A percentile compares a stretch with the other conserved stretches of the same genome.
These are phyloP conservation scores for Dryadula phaetusa DNA, from an alignment of 2,888 invertebrate species.

Conservation along the genomic window DNA sequence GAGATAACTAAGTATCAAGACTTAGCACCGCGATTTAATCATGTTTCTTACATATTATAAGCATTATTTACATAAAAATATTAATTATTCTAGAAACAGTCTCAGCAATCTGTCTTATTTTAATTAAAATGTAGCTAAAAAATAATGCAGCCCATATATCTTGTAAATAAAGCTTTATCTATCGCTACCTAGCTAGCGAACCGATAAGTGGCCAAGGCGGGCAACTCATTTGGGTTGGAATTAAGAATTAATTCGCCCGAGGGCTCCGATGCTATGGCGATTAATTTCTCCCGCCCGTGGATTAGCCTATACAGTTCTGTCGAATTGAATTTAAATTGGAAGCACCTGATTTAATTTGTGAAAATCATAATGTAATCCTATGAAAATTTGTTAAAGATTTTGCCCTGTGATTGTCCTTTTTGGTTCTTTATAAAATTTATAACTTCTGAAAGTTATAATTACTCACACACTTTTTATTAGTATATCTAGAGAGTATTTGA, in stretches of 20 bases:
- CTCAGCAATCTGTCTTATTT: too few species aligned
- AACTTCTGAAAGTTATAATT: too few species aligned
- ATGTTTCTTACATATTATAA: too few species aligned
- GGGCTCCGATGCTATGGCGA: constrained; percentile 60
- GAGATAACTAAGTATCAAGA: too few species aligned
- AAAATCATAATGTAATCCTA: constrained; percentile 12
- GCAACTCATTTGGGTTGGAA: constrained; percentile 63
- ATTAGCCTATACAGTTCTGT: constrained; percentile 67
- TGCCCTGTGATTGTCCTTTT: not conserved
- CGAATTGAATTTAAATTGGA: constrained; percentile 76
- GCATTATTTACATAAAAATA: too few species aligned
- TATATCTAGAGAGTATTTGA: not conserved
- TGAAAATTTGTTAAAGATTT: constrained; percentile 2
- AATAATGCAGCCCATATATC: not conserved
- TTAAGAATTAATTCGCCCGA: constrained; percentile 69
- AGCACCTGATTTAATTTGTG: constrained; percentile 57
- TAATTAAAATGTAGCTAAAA: too few species aligned
- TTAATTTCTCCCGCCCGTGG: constrained; percentile 63
- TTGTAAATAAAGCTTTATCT: not conserved
- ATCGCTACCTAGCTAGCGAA: constrained; percentile 26
- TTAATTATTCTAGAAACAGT: too few species aligned
- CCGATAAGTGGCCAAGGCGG: constrained; percentile 58
- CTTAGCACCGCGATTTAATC: too few species aligned
- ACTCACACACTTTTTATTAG: too few species aligned
- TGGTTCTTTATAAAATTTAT: too few species aligned